Base-by-base conservation (phyloP, 2,797 vertebrate genomes). In the Trachurus trachurus region DNA sequence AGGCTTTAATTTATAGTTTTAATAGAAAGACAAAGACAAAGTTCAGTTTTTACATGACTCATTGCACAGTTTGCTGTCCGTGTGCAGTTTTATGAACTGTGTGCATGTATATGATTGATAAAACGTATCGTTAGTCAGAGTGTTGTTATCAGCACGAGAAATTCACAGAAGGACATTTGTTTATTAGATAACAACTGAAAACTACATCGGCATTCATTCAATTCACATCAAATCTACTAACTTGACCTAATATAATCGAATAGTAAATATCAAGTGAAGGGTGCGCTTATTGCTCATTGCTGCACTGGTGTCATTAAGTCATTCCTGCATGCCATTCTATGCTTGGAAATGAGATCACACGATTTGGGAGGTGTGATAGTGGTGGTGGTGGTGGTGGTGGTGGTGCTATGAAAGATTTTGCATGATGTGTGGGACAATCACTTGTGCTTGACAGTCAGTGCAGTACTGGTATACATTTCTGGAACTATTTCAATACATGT, bases 331-430 rank as follows among this genome's bases (percentile, higher is more conserved):
- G 49, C 12, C 10, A 39, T 71, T 50, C 58, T 54, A 79, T 80
- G 37, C 21, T 40, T 80, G 67, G 82, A 81, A 73, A 66, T 88
- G 54, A 88, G 60, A 83, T 87, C 58, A 86, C 19, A 68, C 39
- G 17, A 53, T 66, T 12, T 37, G 16, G 22, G 7, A 65, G 42
- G 21, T 9, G 40, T 61, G 29, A 17, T 56, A 37, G 26, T 56
- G 22, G 22, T 50, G 26, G 26, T 53, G 47, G 49, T 11, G 62
- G 26, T 29, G 12, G 21, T 11, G 62, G 31, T 29, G 12, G 21
- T 56, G 47, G 26, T 53, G 22, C 49, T 53, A 26, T 47, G 31
- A 29, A 37, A 42, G 29, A 53, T 77, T 79, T 31, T 56, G 39
- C 66, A 10, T 37, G 34, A 67, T 64, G 17, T 74, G 60, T 62